Evolutionary conservation across 2,888 invertebrate genomes (phyloP), one percentile per base, ranked within the genome.

Genomic region (Crioceris asparagi): DNA sequence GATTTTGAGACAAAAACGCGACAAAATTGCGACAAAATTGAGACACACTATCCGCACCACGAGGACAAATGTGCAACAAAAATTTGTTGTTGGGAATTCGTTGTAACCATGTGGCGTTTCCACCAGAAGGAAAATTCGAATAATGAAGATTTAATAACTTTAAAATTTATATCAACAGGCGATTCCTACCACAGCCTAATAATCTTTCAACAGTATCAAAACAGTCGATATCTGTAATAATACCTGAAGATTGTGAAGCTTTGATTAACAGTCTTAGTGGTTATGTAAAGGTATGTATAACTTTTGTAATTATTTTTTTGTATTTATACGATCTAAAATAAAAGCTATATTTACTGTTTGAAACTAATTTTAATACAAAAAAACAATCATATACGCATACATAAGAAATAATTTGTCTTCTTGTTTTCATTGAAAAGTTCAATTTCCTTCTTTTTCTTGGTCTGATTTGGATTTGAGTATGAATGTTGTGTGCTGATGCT

Each of bases 401-500:
- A 25, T 27, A 35, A 36, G 29, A 37, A 34, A 36, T 36, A 19
- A 29, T 36, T 29, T 36, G 30, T 36, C 30, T 36, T 15, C 18
- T 30, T 15, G 40, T 30, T 36, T 37, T 15, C n/a, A 26, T 25
- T 39, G 23, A 14, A 36, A 32, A 33, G 17, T 32, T 32, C 6
- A 17, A 35, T 17, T 35, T 35, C 18, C 11, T 36, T 6, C 15
- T 11, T 27, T 27, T 12, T 12, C 27, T 12, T 11, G 12, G 27
- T 27, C 12, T 11, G 27, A 15, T 14, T 27, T n/a, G n/a, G n/a
- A n/a, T n/a, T n/a, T n/a, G n/a, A n/a, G n/a, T n/a, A n/a, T n/a
- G n/a, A n/a, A n/a, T n/a, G n/a, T n/a, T n/a, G n/a, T n/a, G n/a
- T n/a, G n/a, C n/a, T n/a, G n/a, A n/a, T n/a, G n/a, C n/a, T n/a